phyloP scores from a whole-genome alignment of 2,888 invertebrate species.

The Trachelus iudaicus region DNA sequence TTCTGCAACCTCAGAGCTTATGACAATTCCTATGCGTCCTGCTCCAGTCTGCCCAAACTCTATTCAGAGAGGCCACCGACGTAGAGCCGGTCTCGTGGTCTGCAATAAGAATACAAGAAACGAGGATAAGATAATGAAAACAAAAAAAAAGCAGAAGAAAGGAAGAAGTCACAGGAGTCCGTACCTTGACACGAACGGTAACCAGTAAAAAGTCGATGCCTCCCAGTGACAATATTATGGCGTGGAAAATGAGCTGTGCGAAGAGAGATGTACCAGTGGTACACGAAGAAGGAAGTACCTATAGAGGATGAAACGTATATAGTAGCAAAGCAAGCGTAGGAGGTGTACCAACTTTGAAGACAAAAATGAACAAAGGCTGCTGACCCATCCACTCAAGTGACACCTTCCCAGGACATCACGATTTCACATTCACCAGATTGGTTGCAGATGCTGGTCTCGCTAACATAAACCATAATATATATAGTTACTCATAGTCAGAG shows the following conservation, averaged over 20 bases:
- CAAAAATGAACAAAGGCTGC: not conserved
- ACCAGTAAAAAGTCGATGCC: not conserved
- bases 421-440: constrained; percentile 43
- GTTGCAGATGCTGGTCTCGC: not conserved
- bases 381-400: not conserved
- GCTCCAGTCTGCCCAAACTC: not conserved
- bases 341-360: not conserved
- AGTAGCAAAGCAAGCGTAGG: not conserved
- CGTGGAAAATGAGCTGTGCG: constrained; percentile 9
- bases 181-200: not conserved
- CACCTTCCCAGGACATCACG: constrained; percentile 46
- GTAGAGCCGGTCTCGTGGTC: not conserved
- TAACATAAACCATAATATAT: not conserved
- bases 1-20: not conserved
- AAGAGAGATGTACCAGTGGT: not conserved
- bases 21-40: not conserved
- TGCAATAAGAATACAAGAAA: not conserved
- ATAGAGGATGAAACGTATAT: not conserved
- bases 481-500: not conserved
- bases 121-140: not conserved
- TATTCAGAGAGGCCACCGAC: constrained; percentile 9
- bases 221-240: constrained; percentile 7
- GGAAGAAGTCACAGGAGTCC: not conserved
- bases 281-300: not conserved
- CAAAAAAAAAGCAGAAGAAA: not conserved